Conservation (phyloP, 2,888 invertebrate genomes). For the Nasonia oneida region DNA sequence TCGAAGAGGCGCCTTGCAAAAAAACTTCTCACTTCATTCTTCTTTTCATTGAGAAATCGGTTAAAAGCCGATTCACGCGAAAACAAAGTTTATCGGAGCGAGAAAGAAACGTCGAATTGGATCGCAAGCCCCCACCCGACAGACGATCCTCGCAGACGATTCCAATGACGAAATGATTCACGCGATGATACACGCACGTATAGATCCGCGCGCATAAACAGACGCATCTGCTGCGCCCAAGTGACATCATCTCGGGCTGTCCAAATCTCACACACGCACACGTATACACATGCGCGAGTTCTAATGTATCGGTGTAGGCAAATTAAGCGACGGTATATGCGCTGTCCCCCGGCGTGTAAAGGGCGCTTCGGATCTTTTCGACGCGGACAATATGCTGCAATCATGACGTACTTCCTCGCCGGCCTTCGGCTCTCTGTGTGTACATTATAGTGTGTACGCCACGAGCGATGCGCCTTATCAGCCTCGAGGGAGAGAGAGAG, state of each 20-base stretch:
- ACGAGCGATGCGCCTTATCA: constrained; percentile 29
- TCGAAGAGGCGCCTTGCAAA: too few species aligned
- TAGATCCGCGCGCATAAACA: constrained; percentile 16
- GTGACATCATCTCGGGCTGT: constrained; percentile 41
- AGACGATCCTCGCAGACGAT: neutral
- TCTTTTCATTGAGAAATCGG: neutral
- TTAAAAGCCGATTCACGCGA: neutral
- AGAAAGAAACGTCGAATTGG: neutral
- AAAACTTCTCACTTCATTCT: neutral
- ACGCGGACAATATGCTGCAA: constrained; percentile 39
- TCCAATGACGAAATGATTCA: constrained; percentile 41
- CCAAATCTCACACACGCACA: neutral
- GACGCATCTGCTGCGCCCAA: constrained; percentile 35
- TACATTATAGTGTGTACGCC: neutral
- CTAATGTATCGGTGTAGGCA: neutral
- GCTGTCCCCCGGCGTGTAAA: neutral
- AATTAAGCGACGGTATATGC: neutral
- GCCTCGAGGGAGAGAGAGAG: neutral
- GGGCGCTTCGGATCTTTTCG: neutral
- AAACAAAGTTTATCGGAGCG: neutral
- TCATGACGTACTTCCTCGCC: neutral
- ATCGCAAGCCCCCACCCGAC: neutral
- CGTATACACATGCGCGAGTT: neutral
- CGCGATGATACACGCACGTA: constrained; percentile 23
- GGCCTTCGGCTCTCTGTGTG: constrained; percentile 12